Percentiles rank a stretch among this genome's conserved stretches.
Evolutionary conservation across 2,888 invertebrate species (phyloP).

Genomic region (Coenonympha arcania): DNA sequence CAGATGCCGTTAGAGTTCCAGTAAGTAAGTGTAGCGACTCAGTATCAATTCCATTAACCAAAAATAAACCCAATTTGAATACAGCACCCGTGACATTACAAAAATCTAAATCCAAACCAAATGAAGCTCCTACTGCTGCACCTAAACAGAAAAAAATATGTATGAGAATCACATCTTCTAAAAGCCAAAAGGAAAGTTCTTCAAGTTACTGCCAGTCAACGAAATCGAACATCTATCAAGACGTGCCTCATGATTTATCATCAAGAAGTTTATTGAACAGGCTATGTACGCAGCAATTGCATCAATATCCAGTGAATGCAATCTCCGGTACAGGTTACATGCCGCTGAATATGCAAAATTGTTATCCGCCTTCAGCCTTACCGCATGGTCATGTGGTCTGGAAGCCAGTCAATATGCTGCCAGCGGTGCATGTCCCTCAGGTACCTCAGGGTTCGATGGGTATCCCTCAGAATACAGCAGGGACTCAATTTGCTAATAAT

Average conservation of each 20-base stretch:
- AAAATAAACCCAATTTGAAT: background rate
- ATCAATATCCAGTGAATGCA: constrained; percentile 9
- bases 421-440: constrained; percentile 28
- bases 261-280: constrained; percentile 5
- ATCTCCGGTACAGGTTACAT: constrained; percentile 20
- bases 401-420: constrained; percentile 42
- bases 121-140: background rate
- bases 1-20: background rate
- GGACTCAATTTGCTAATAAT: constrained; percentile 17
- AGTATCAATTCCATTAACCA: background rate
- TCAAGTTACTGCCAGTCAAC: background rate
- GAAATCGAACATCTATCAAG: background rate
- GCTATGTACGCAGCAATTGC: background rate
- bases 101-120: background rate
- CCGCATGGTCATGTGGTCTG: constrained; percentile 43
- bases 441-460: constrained; percentile 24
- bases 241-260: constrained; percentile 38
- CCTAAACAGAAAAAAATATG: background rate
- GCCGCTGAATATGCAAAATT: constrained; percentile 34
- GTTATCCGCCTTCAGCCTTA: constrained; percentile 29
- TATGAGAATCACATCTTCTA: background rate
- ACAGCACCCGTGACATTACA: background rate
- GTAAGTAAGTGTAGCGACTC: background rate
- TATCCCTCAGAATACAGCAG: constrained; percentile 13
- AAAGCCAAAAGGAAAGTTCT: background rate